These are phyloP conservation scores for Polydrusus cervinus DNA, from an alignment of 2,888 invertebrate species.

Conservation along the genomic window DNA sequence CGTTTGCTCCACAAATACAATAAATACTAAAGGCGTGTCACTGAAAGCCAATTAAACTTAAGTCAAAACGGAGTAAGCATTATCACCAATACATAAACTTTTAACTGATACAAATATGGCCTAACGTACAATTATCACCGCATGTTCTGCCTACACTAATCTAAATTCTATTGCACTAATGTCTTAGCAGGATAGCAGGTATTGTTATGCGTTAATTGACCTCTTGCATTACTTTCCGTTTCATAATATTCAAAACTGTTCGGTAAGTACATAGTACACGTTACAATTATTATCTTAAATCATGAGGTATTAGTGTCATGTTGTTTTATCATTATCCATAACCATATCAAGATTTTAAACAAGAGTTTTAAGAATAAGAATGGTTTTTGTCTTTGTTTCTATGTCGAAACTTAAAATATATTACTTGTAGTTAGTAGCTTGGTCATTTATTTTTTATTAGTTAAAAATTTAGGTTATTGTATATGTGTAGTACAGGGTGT, in stretches of 20 bases:
- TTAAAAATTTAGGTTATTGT: too few relatives aligned
- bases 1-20: too few relatives aligned
- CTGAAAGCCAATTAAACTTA: too few relatives aligned
- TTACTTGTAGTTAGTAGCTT: too few relatives aligned
- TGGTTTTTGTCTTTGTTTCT: too few relatives aligned
- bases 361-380: not conserved
- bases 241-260: constrained; percentile 22
- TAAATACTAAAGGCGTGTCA: too few relatives aligned
- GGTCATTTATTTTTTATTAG: too few relatives aligned
- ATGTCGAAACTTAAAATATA: not conserved
- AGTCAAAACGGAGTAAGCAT: too few relatives aligned
- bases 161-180: constrained; percentile 21
- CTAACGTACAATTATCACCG: constrained; percentile 24
- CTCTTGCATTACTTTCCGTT: constrained; percentile 28
- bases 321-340: constrained; percentile 3
- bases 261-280: constrained; percentile 3
- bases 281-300: constrained; percentile 14
- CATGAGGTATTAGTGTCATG: constrained; percentile 6
- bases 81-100: too few relatives aligned
- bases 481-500: too few relatives aligned
- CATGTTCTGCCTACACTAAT: constrained; percentile 24
- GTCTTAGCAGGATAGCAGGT: constrained; percentile 10
- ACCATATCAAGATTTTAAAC: constrained; percentile 5
- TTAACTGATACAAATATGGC: constrained; percentile 3
- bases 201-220: constrained; percentile 30